Evolutionary conservation across 2,888 invertebrate genomes (phyloP).

Genomic region (Lumbricus terrestris): DNA sequence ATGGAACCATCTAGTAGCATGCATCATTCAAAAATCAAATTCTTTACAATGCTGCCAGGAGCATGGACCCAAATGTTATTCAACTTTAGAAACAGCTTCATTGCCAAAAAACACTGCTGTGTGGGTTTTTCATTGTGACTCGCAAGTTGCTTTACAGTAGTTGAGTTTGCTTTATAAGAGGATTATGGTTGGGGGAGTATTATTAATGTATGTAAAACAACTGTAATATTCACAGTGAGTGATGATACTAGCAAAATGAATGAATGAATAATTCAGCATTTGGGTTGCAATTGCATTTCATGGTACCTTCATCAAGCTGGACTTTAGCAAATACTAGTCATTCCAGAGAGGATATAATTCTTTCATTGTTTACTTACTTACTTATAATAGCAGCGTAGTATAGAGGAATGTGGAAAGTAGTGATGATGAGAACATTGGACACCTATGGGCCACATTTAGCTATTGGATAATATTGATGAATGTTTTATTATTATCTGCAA

Average conservation of each 20-base stretch:
- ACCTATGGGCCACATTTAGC: too few relatives aligned
- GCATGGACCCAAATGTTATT: background rate
- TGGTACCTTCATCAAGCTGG: background rate
- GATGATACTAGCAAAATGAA: background rate
- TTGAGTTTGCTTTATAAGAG: background rate
- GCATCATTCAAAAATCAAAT: background rate
- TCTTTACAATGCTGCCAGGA: background rate
- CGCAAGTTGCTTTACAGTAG: background rate
- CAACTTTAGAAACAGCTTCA: background rate
- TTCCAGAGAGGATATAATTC: background rate
- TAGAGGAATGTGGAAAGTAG: too few relatives aligned
- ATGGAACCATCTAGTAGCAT: background rate
- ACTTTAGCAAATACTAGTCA: background rate
- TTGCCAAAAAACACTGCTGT: background rate
- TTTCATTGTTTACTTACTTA: background rate
- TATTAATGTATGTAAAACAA: background rate
- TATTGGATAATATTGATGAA: too few relatives aligned
- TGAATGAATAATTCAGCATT: background rate
- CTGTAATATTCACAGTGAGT: background rate
- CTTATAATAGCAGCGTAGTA: too few relatives aligned
- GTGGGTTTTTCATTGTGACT: background rate
- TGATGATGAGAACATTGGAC: too few relatives aligned
- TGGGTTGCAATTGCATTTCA: background rate
- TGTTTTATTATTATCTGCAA: too few relatives aligned
- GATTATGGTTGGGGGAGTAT: background rate